Base-by-base conservation (phyloP, 2,797 vertebrate species). In the Loris lydekkerianus region DNA sequence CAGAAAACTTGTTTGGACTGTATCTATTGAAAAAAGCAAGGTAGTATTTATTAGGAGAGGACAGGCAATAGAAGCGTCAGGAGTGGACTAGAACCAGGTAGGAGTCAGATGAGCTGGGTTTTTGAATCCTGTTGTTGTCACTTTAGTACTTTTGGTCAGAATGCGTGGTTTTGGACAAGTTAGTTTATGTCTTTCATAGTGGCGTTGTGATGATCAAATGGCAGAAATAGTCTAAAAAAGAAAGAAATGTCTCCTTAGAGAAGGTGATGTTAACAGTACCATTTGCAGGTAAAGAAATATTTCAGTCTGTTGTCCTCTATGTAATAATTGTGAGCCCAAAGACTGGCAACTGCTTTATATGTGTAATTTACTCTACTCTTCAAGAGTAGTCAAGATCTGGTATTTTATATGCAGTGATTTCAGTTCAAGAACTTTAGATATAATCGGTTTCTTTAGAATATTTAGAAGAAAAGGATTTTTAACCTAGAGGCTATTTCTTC, bases 401-500 rank as follows among this genome's bases (percentile, higher is more conserved):
- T 31, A 58, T 86, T 92, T 63, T 86, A 40, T 80, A 5, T 83
- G 58, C 17, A 58, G 10, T 27, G 3, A 37, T n/a, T 92, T 87
- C 85, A 72, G 87, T 95, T 82, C 37, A 61, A 89, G 18, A 92
- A 40, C 80, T 63, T 87, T 61, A 85, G 70, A 83, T 73, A 91
- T 84, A 95, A 85, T 89, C 25, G 63, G 8, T 83, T 85, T 94
- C 65, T 80, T 94, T 87, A 92, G 29, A 90, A 82, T 67, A 89
- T 86, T 92, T 88, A 84, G 3, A 56, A 91, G 88, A 61, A 90
- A 85, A 86, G 29, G 83, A 73, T 53, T 86, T 92, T 89, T 90
- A 95, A 77, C 46, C 34, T 88, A 80, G 77, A 96, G 72, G 34
- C 91, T 76, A 20, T 95, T 95, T 94, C 73, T 94, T 17, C 67